Evolutionary conservation across 2,113 vertebrate species (phyloP), one percentile per base, ranked within the genome.

Genomic region (Athene noctua): DNA sequence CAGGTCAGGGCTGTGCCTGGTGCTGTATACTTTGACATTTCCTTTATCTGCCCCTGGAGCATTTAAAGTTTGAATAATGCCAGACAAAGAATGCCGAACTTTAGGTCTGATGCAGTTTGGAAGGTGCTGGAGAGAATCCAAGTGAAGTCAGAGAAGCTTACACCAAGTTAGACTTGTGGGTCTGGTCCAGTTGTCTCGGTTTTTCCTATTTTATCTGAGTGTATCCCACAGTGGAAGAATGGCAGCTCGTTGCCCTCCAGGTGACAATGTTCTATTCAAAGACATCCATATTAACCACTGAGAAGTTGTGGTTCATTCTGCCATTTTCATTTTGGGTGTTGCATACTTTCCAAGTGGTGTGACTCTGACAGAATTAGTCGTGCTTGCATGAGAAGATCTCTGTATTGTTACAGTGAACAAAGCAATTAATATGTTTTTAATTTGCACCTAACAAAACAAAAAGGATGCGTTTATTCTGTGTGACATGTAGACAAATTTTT

Each of bases 371-470:
- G 94, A 96, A 96, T 94, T 80, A 93, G 91, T 89, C 1, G 26
- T 88, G 73, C 88, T 96, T 74, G 59, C 91, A 62, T 96, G 81
- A 94, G 93, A 86, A 71, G 77, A 91, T 96, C 95, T 92, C 95
- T 80, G 83, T 84, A 94, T 96, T 96, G 88, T 96, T 97, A 96
- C 92, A 96, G 94, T 96, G 98, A 98, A 98, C 97, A 97, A 97
- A 96, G 98, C 97, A 98, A 98, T 98, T 98, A 98, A 97, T 98
- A 98, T 97, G 79, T 97, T 97, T 98, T 98, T 98, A 98, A 98
- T 98, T 98, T 98, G 96, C 97, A 98, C 97, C 98, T 98, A 97
- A 95, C 96, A 86, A 96, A 96, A 97, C 96, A 94, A 97, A 97
- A 98, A 97, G 94, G 93, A 97, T 98, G 96, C 23, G 16, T 97